Evolutionary conservation across 2,888 invertebrate genomes (phyloP).

Genomic region (Hydrotaea cyrtoneurina): DNA sequence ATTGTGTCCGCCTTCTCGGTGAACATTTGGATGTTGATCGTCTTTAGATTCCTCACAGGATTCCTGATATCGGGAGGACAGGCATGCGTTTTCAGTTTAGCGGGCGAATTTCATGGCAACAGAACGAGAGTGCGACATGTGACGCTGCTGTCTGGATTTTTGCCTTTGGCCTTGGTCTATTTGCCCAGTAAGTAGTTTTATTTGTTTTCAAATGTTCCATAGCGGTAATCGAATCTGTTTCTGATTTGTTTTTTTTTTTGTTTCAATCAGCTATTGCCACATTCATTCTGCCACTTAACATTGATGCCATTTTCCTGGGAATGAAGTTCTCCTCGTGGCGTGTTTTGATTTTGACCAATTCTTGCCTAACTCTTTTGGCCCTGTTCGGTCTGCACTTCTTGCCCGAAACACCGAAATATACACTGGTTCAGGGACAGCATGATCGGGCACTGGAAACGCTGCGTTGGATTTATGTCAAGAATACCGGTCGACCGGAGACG

Average conservation of each 20-base stretch:
- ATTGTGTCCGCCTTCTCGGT: constrained; percentile 84
- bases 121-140: constrained; percentile 82
- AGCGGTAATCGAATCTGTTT: not conserved
- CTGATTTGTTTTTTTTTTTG: not conserved
- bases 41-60: constrained; percentile 85
- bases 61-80: constrained; percentile 82
- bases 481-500: constrained; percentile 80
- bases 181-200: constrained; percentile 80
- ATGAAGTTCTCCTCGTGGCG: constrained; percentile 88
- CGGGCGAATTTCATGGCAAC: constrained; percentile 83
- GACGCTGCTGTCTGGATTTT: constrained; percentile 83
- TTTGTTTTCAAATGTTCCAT: not conserved
- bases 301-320: constrained; percentile 81
- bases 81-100: constrained; percentile 83
- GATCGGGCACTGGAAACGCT: constrained; percentile 84
- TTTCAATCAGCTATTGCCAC: constrained; percentile 84
- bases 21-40: constrained; percentile 83
- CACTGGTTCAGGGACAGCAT: constrained; percentile 84
- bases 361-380: constrained; percentile 85
- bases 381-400: constrained; percentile 83
- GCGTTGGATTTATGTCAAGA: constrained; percentile 83
- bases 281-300: constrained; percentile 84
- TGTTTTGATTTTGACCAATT: constrained; percentile 85
- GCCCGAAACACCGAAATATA: constrained; percentile 91
- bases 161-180: constrained; percentile 83